Evolutionary conservation across 1,140 invertebrate species (phyloP).

Genomic region (Drosophila willistoni): DNA sequence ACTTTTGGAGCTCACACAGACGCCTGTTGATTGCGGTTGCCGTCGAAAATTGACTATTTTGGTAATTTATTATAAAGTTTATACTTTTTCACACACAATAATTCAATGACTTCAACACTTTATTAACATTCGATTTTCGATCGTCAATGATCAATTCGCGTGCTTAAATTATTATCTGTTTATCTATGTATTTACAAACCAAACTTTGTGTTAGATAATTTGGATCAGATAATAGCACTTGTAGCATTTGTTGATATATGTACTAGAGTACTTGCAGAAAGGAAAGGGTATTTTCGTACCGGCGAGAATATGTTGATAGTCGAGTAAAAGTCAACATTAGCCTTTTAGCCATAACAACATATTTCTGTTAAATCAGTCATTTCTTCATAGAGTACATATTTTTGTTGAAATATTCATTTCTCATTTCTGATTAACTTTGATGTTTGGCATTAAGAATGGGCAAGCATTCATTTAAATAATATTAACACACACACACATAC

Average conservation of each 20-base stretch:
- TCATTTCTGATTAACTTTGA: conserved; percentile 4
- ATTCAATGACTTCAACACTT: background rate
- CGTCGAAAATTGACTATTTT: conserved; percentile 5
- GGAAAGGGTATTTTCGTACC: no score
- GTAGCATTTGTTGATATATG: no score
- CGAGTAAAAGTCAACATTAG: no score
- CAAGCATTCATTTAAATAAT: conserved; percentile 11
- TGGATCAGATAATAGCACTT: no score
- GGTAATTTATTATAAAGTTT: conserved; percentile 1
- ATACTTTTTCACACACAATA: conserved; percentile 4
- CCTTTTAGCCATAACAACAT: no score
- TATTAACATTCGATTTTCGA: background rate
- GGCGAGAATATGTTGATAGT: no score
- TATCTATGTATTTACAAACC: no score
- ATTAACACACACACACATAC: conserved; percentile 4
- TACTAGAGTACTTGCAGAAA: no score
- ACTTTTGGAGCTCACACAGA: background rate
- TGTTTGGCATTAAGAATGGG: background rate
- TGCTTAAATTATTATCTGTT: no score
- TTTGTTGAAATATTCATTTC: background rate
- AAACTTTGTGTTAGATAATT: no score
- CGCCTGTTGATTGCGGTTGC: conserved; percentile 5
- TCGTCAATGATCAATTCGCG: background rate
- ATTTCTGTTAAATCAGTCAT: no score
- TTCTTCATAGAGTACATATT: no score